phyloP scores from a whole-genome alignment of 2,888 invertebrate genomes.

The Stenoptilia bipunctidactyla region DNA sequence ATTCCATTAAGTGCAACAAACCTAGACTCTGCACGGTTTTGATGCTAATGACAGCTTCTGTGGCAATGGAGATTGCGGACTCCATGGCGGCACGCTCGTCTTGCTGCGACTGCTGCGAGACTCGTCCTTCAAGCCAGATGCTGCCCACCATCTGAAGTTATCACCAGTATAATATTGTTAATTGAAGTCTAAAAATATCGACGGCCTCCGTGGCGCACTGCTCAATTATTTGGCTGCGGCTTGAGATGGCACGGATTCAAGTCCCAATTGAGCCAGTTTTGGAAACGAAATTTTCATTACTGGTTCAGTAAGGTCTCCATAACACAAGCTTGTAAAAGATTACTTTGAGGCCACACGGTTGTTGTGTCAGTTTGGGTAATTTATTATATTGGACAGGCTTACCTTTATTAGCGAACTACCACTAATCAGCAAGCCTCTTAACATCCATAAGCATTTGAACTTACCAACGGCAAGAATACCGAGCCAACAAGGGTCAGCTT shows the following conservation, averaged over 20 bases:
- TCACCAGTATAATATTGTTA: neutral
- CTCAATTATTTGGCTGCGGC: neutral
- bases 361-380: no score
- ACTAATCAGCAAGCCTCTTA: no score
- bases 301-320: no score
- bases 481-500: conserved; percentile 73
- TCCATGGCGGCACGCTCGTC: conserved; percentile 74
- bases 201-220: neutral
- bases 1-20: no score
- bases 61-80: conserved; percentile 73
- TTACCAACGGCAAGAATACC: conserved; percentile 71
- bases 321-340: no score
- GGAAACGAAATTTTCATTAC: no score
- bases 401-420: no score
- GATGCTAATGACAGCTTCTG: conserved; percentile 77
- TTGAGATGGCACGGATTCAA: neutral
- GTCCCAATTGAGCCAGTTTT: no score
- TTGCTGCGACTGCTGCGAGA: conserved; percentile 70
- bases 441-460: no score
- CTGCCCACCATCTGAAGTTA: conserved; percentile 61
- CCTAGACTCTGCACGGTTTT: conserved; percentile 76
- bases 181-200: neutral
- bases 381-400: no score
- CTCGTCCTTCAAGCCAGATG: conserved; percentile 73
- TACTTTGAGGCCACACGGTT: no score